phyloP scores from a whole-genome alignment of 2,113 vertebrate species.

The Malurus alboscapulatus region DNA sequence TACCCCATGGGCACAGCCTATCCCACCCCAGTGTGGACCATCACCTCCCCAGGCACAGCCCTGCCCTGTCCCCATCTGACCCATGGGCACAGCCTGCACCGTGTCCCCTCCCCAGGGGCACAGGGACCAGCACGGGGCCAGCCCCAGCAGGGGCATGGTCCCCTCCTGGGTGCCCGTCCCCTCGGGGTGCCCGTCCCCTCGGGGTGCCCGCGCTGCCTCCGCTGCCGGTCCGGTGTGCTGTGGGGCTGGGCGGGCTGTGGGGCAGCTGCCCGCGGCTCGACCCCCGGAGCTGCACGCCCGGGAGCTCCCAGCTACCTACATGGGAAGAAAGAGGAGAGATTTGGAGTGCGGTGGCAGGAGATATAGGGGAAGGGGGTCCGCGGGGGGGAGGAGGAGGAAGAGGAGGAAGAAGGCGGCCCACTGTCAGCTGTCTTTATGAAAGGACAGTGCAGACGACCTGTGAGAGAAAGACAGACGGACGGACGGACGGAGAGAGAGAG shows the following conservation, averaged over 20 bases:
- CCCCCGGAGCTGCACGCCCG: background rate
- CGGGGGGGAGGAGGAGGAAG: conserved; percentile 83
- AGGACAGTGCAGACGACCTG: conserved; percentile 96
- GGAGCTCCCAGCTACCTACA: conserved; percentile 79
- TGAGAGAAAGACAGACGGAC: conserved; percentile 78
- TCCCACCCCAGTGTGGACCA: background rate
- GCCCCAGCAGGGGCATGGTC: background rate
- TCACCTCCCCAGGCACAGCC: background rate
- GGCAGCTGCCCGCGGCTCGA: background rate
- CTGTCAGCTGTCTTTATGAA: conserved; percentile 98
- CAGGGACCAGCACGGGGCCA: background rate
- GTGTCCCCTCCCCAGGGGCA: background rate
- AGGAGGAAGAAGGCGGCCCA: conserved; percentile 81
- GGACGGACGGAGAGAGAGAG: conserved; percentile 44
- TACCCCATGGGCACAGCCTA: background rate
- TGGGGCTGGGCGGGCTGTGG: conserved; percentile 30
- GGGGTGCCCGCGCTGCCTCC: background rate
- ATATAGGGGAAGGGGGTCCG: conserved; percentile 81
- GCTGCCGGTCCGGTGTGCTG: background rate
- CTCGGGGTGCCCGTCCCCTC: background rate
- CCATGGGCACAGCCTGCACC: background rate
- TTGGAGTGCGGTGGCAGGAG: conserved; percentile 84
- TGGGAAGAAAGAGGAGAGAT: conserved; percentile 83
- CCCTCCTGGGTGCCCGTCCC: background rate
- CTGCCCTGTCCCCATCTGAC: background rate